Percentiles rank a stretch among this genome's conserved stretches.
phyloP scores from a whole-genome alignment of 2,888 invertebrate species.

The Rhorus exstirpatorius region DNA sequence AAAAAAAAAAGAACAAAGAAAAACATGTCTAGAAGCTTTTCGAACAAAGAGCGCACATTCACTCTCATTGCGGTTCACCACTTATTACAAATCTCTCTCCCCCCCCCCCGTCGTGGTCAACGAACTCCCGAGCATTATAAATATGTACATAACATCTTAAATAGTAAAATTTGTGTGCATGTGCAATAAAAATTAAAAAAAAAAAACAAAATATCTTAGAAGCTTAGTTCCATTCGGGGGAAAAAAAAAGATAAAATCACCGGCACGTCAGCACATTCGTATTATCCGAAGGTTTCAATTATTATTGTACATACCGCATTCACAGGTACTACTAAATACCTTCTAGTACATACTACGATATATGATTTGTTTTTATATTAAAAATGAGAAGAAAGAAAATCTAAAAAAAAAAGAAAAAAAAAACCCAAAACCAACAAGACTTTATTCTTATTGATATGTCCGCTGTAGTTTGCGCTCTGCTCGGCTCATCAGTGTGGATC shows the following conservation, averaged over 20 bases:
- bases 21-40: conserved; percentile 57
- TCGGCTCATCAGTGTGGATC: not conserved
- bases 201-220: conserved; percentile 51
- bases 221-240: conserved; percentile 63
- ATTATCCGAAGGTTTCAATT: conserved; percentile 81
- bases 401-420: conserved; percentile 47
- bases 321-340: conserved; percentile 69
- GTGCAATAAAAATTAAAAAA: conserved; percentile 74
- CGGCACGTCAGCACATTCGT: conserved; percentile 68
- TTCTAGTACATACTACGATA: conserved; percentile 78
- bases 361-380: conserved; percentile 81
- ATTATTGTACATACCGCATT: conserved; percentile 83
- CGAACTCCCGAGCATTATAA: conserved; percentile 54
- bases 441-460: conserved; percentile 46
- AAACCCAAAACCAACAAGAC: conserved; percentile 47
- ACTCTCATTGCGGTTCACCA: conserved; percentile 59
- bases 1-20: conserved; percentile 14
- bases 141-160: conserved; percentile 67
- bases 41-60: conserved; percentile 58
- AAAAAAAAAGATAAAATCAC: conserved; percentile 48
- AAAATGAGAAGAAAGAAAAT: conserved; percentile 58
- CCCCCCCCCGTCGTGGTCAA: conserved; percentile 41
- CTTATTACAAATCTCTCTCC: conserved; percentile 45
- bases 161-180: conserved; percentile 71
- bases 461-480: not conserved